Percentiles rank a stretch among this genome's conserved stretches.
phyloP scores from a whole-genome alignment of 1,140 invertebrate species.

The Plodia interpunctella region DNA sequence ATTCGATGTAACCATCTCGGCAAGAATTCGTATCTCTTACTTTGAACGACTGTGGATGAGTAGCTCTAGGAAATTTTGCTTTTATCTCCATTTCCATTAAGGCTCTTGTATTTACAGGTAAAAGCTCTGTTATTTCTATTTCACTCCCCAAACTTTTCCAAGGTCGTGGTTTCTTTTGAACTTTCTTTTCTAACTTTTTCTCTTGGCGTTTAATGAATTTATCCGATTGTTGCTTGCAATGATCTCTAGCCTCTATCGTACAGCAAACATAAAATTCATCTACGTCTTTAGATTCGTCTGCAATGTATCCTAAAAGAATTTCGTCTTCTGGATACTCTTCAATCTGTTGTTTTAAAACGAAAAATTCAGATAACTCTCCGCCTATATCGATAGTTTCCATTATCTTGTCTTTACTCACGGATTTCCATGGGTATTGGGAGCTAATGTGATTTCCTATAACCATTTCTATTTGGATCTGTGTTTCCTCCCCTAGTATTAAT shows the following conservation, averaged over 20 bases:
- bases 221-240: constrained; percentile 78
- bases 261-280: constrained; percentile 85
- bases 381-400: constrained; percentile 78
- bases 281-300: constrained; percentile 78
- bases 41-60: constrained; percentile 67
- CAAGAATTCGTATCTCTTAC: constrained; percentile 76
- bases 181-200: constrained; percentile 79
- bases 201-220: constrained; percentile 72
- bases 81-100: constrained; percentile 82
- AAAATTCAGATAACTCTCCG: constrained; percentile 78
- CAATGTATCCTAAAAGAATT: constrained; percentile 83
- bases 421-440: constrained; percentile 85
- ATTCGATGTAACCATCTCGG: constrained; percentile 82
- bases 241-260: constrained; percentile 77
- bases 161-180: constrained; percentile 77
- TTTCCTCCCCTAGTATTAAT: constrained; percentile 60
- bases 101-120: constrained; percentile 75
- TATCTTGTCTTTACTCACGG: constrained; percentile 79
- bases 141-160: constrained; percentile 83
- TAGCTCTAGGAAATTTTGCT: constrained; percentile 77
- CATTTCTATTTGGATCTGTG: constrained; percentile 72
- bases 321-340: constrained; percentile 73
- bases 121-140: constrained; percentile 77
- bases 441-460: constrained; percentile 79
- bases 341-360: constrained; percentile 74